Conservation (phyloP, 2,888 invertebrate genomes). For the Laothoe populi region DNA sequence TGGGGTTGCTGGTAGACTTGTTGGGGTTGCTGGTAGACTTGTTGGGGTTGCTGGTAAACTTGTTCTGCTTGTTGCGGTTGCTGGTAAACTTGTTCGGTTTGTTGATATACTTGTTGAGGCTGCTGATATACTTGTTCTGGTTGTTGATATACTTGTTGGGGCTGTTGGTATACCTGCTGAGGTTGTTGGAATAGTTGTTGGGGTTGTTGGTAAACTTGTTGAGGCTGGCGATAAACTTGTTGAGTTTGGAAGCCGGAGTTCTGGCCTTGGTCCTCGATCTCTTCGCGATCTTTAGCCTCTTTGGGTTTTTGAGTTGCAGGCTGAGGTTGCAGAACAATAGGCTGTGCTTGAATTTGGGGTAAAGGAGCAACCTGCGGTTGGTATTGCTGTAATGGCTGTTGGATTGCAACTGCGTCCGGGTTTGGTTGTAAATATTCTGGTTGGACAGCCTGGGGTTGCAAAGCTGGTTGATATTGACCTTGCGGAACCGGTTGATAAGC, state of each 20-base stretch:
- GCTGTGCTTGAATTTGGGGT: constrained; percentile 54
- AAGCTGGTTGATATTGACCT: constrained; percentile 40
- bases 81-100: constrained; percentile 33
- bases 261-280: constrained; percentile 23
- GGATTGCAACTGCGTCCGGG: constrained; percentile 35
- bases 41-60: constrained; percentile 35
- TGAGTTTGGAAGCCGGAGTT: constrained; percentile 28
- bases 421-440: constrained; percentile 39
- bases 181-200: constrained; percentile 33
- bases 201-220: constrained; percentile 31
- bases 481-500: constrained; percentile 32
- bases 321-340: constrained; percentile 50
- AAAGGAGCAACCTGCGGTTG: constrained; percentile 38
- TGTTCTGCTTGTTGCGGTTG: constrained; percentile 29
- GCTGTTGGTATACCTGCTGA: constrained; percentile 31
- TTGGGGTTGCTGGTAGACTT: constrained; percentile 32
- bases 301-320: constrained; percentile 35
- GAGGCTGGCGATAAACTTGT: constrained; percentile 30
- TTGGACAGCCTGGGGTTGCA: constrained; percentile 41
- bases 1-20: constrained; percentile 35
- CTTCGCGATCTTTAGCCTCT: constrained; percentile 22
- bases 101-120: constrained; percentile 32
- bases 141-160: constrained; percentile 30
- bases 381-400: constrained; percentile 42
- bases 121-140: constrained; percentile 34